Evolutionary conservation across 2,888 invertebrate genomes (phyloP).

Genomic region (Athalia cordata): DNA sequence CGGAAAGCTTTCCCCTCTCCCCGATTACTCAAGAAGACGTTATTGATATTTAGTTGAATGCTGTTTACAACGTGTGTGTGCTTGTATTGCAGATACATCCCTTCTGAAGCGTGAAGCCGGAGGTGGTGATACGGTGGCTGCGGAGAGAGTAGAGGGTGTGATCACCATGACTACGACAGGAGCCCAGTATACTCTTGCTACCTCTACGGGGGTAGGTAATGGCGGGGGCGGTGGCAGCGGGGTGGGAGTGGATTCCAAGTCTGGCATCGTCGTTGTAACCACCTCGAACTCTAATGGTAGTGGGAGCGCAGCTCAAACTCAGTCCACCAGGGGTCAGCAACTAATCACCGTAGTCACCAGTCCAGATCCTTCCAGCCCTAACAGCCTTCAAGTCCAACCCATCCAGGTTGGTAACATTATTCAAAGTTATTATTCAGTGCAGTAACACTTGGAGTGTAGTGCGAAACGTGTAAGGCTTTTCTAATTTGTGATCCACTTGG

Average conservation of each 20-base stretch:
- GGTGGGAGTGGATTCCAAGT: conserved; percentile 70
- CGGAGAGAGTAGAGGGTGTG: conserved; percentile 68
- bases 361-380: conserved; percentile 70
- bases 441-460: neutral
- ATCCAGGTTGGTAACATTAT: conserved; percentile 67
- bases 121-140: conserved; percentile 63
- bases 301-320: conserved; percentile 66
- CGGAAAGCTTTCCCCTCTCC: conserved; percentile 7
- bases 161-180: conserved; percentile 73
- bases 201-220: conserved; percentile 69
- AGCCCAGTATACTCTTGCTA: conserved; percentile 72
- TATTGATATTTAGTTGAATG: conserved; percentile 64
- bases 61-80: conserved; percentile 48
- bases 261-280: conserved; percentile 69
- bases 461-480: neutral
- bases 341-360: conserved; percentile 71
- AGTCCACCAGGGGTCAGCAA: conserved; percentile 68
- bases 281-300: conserved; percentile 70
- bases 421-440: conserved; percentile 7
- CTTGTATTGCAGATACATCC: conserved; percentile 65
- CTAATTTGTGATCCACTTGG: neutral
- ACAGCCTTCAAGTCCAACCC: conserved; percentile 66
- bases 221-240: conserved; percentile 67
- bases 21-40: conserved; percentile 51
- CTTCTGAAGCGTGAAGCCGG: conserved; percentile 64